Conservation (phyloP, 2,797 vertebrate genomes). For the Danio tinwini region DNA sequence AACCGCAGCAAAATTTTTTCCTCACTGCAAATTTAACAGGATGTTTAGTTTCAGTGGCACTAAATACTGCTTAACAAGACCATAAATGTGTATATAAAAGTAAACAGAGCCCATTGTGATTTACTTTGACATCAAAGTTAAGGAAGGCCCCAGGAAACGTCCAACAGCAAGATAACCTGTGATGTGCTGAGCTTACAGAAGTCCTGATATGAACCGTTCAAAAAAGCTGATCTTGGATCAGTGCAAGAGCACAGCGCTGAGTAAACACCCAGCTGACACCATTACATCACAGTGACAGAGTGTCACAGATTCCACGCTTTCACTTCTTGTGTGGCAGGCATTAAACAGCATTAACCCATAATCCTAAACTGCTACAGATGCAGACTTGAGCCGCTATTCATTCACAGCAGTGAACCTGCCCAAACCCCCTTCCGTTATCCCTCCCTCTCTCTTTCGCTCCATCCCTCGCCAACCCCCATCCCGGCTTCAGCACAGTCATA, state of each 20-base stretch:
- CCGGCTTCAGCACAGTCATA: slow-evolving; percentile 71
- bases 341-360: slow-evolving; percentile 62
- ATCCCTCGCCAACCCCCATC: slow-evolving; percentile 49
- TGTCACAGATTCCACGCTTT: slow-evolving; percentile 51
- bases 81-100: neutral
- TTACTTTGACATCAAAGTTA: neutral
- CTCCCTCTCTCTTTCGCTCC: slow-evolving; percentile 19
- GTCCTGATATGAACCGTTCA: slow-evolving; percentile 5
- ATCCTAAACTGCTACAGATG: slow-evolving; percentile 76
- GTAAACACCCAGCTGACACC: slow-evolving; percentile 45
- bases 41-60: neutral
- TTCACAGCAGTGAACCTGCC: slow-evolving; percentile 71
- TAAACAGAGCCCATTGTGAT: neutral
- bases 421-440: slow-evolving; percentile 28
- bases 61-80: neutral
- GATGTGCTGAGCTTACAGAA: slow-evolving; percentile 8
- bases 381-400: slow-evolving; percentile 69
- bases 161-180: slow-evolving; percentile 20
- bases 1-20: too few species aligned
- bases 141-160: neutral
- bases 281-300: slow-evolving; percentile 35
- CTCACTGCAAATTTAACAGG: too few species aligned
- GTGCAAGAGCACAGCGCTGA: slow-evolving; percentile 1
- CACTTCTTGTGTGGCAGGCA: slow-evolving; percentile 58
- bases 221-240: slow-evolving; percentile 33